Evolutionary conservation across 2,797 vertebrate genomes (phyloP), one percentile per base, ranked within the genome.

Genomic region (Momotus momota): DNA sequence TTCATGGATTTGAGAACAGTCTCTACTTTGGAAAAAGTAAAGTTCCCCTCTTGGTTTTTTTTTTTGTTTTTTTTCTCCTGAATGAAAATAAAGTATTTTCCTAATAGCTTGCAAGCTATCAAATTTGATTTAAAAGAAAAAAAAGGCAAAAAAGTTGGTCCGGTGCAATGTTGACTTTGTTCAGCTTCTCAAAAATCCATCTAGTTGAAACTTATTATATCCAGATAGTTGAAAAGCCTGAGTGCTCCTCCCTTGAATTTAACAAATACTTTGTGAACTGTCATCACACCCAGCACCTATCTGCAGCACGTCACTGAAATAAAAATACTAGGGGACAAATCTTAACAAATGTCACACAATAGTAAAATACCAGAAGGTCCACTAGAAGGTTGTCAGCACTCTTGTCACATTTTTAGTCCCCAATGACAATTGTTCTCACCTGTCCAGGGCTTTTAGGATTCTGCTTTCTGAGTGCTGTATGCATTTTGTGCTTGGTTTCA

Each of bases 401-500:
- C 45, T 79, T 71, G 45, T 54, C 46, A 65, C 49, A 31, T 69
- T 82, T 86, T 82, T 54, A 72, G 69, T 91, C 51, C 17, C 13
- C 81, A 86, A 52, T 54, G 89, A 52, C 81, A 45, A 61, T 72
- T 92, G 67, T 86, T 81, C 69, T 96, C 41, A 80, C 78, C 78
- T 89, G 79, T 74, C 70, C 25, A 58, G 21, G 27, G 64, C 83
- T 77, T 86, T 88, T 90, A 84, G 80, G 48, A 15, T 84, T 79
- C 58, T 88, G 65, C 43, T 89, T 92, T 75, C 49, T 23, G 70
- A 88, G 62, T 62, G 46, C 83, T 86, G 12, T 89, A 19, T 88
- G 10, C 82, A 66, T 88, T 87, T 94, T 92, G 86, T 87, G 75
- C 57, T 89, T 92, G 88, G 71, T 79, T 93, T 88, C 31, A 41